A percentile compares a stretch with the other conserved stretches of the same genome.
Conservation (phyloP, 1,140 invertebrate species). For the Cydia pomonella region DNA sequence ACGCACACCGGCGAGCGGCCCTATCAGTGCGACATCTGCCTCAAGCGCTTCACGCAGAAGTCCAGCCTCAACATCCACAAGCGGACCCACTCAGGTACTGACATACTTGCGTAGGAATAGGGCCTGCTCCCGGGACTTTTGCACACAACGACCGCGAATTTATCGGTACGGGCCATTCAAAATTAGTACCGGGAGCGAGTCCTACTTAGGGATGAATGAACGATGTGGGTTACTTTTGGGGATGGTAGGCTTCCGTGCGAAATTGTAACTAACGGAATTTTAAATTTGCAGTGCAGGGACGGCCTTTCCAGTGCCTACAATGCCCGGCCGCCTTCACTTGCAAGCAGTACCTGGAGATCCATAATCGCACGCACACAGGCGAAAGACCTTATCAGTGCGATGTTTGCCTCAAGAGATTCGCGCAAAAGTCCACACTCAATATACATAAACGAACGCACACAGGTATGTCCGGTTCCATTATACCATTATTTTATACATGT, state of each 20-base stretch:
- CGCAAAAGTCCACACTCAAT: slow-evolving; percentile 78
- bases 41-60: slow-evolving; percentile 86
- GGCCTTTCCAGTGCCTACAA: slow-evolving; percentile 85
- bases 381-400: slow-evolving; percentile 80
- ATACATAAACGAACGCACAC: slow-evolving; percentile 78
- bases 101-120: slow-evolving; percentile 36
- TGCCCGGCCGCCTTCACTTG: slow-evolving; percentile 85
- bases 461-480: slow-evolving; percentile 53
- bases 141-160: not conserved
- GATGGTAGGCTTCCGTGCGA: slow-evolving; percentile 37
- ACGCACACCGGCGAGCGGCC: slow-evolving; percentile 88
- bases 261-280: slow-evolving; percentile 18
- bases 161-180: not conserved
- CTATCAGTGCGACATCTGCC: slow-evolving; percentile 86
- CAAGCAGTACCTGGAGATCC: slow-evolving; percentile 87
- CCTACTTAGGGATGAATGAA: slow-evolving; percentile 46
- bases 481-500: not conserved
- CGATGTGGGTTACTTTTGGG: slow-evolving; percentile 56
- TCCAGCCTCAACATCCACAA: slow-evolving; percentile 88
- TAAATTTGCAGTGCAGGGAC: slow-evolving; percentile 70
- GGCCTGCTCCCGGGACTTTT: not conserved
- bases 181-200: not conserved
- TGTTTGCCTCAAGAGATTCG: slow-evolving; percentile 78
- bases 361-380: slow-evolving; percentile 88
- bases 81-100: slow-evolving; percentile 85